Conservation (phyloP, 1,140 invertebrate genomes). For the Diachasmimorpha longicaudata region DNA sequence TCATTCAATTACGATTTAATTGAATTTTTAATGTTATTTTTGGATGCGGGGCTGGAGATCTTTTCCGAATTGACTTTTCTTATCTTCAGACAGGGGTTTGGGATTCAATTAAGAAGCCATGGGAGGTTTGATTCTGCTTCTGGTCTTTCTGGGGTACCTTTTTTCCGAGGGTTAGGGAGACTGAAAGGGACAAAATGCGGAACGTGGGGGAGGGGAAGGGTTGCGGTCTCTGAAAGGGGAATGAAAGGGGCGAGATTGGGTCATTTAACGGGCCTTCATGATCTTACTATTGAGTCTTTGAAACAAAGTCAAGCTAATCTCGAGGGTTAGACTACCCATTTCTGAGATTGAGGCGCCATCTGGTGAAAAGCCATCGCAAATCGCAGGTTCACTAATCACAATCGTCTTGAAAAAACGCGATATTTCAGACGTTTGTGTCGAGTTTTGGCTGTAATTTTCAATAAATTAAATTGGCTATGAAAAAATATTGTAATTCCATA, state of each 20-base stretch:
- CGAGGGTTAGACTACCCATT: not conserved
- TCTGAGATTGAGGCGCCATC: not conserved
- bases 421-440: too few species aligned
- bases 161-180: not conserved
- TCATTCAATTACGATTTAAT: not conserved
- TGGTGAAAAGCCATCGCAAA: too few species aligned
- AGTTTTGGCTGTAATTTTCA: too few species aligned
- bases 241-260: not conserved
- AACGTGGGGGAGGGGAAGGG: not conserved
- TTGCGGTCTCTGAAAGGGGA: not conserved
- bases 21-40: conserved; percentile 25
- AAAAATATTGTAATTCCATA: too few species aligned
- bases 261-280: not conserved
- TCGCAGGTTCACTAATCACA: too few species aligned
- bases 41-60: not conserved
- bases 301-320: not conserved
- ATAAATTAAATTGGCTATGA: too few species aligned
- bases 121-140: not conserved
- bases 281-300: not conserved
- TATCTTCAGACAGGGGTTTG: not conserved
- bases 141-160: not conserved
- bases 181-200: not conserved
- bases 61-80: not conserved
- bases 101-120: conserved; percentile 2
- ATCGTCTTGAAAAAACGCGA: too few species aligned